Conservation (phyloP, 2,113 vertebrate species). For the Oxyruncus cristatus region DNA sequence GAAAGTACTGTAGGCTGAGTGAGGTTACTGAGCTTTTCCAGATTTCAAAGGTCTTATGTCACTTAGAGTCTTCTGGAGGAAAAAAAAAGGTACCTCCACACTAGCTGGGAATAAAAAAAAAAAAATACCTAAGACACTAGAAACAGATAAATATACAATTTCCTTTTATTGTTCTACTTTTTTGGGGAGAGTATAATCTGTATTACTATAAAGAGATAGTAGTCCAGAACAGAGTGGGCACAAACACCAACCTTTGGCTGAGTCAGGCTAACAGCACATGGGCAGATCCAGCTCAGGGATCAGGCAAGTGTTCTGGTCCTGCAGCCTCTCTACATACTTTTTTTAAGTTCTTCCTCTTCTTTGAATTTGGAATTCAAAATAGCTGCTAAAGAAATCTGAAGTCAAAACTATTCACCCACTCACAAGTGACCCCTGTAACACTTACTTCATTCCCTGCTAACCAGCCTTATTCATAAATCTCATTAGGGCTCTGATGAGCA, state of each 20-base stretch:
- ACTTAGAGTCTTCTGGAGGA: not conserved
- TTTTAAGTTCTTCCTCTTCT: not conserved
- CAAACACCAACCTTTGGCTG: not conserved
- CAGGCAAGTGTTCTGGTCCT: not conserved
- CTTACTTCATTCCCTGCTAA: not conserved
- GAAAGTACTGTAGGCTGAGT: not conserved
- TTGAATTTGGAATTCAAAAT: not conserved
- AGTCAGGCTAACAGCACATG: not conserved
- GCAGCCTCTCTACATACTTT: not conserved
- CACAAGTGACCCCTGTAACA: not conserved
- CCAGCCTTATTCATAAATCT: slow-evolving; percentile 21
- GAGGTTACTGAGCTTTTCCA: not conserved
- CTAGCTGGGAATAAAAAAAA: not conserved
- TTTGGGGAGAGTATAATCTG: not conserved
- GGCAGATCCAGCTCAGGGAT: not conserved
- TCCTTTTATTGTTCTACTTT: not conserved
- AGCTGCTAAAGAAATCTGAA: not conserved
- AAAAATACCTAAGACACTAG: not conserved
- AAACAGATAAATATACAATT: not conserved
- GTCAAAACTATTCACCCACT: not conserved
- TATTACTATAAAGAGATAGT: not conserved
- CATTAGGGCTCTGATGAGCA: not conserved
- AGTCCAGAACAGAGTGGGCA: not conserved
- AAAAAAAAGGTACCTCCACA: not conserved
- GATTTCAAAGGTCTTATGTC: not conserved